These are phyloP conservation scores for Myotis pilosus DNA, from an alignment of 2,797 vertebrate genomes.

Conservation along the genomic window DNA sequence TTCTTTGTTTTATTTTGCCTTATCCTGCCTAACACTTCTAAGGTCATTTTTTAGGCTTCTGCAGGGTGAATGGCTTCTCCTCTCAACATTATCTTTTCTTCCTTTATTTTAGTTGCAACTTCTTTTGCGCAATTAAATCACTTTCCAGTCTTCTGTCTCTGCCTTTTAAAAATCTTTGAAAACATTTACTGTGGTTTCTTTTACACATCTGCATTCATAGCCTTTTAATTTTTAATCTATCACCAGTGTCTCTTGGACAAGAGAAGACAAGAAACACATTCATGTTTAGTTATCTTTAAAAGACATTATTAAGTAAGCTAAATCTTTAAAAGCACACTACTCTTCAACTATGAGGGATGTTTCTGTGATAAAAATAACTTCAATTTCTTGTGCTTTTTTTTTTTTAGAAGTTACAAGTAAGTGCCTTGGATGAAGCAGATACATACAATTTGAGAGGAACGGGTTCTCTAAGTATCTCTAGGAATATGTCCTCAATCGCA, in stretches of 20 bases:
- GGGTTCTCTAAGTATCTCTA: neutral
- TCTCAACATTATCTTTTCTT: neutral
- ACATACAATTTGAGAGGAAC: neutral
- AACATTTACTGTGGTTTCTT: neutral
- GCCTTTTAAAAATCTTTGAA: neutral
- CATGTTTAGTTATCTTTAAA: neutral
- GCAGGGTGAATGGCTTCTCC: fast-evolving
- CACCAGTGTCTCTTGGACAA: neutral
- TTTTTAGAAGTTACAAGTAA: neutral
- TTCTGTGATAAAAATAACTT: neutral
- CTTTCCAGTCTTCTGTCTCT: neutral
- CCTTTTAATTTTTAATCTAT: neutral
- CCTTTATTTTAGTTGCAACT: neutral
- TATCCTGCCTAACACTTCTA: neutral
- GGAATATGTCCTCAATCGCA: neutral
- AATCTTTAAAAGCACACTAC: neutral
- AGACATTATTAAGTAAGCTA: neutral
- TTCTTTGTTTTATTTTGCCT: neutral
- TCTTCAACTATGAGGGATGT: neutral
- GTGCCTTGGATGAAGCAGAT: neutral
- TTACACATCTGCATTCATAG: neutral
- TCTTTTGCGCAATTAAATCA: neutral
- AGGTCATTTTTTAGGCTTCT: neutral
- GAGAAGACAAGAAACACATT: neutral
- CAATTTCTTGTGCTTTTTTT: neutral